Evolutionary conservation across 2,888 invertebrate genomes (phyloP).

Genomic region (Sinhomidia bicolor): DNA sequence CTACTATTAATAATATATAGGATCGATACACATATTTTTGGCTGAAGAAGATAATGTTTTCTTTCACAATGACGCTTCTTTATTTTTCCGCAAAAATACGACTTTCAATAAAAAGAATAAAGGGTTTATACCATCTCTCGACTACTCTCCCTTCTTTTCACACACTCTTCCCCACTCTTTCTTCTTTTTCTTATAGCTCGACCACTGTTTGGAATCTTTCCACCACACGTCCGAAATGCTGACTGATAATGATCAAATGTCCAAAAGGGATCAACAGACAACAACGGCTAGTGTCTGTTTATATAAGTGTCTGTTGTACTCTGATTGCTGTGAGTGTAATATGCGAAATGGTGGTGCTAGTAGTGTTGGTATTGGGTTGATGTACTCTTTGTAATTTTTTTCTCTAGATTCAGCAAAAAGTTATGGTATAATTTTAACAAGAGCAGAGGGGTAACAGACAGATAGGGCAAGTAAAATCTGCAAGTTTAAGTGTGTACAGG

Average conservation of each 20-base stretch:
- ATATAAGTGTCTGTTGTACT: not conserved
- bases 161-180: not conserved
- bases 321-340: too few relatives aligned
- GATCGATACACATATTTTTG: slow-evolving; percentile 21
- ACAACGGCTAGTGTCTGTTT: not conserved
- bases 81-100: not conserved
- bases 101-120: slow-evolving; percentile 28
- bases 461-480: not conserved
- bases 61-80: not conserved
- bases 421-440: not conserved
- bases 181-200: too few relatives aligned
- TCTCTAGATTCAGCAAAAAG: slow-evolving; percentile 1
- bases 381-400: slow-evolving; percentile 29
- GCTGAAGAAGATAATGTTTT: not conserved
- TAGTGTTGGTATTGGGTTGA: not conserved
- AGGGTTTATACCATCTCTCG: slow-evolving; percentile 18
- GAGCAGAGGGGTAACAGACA: slow-evolving; percentile 2
- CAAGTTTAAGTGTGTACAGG: not conserved
- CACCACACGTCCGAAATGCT: slow-evolving; percentile 28
- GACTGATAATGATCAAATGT: slow-evolving; percentile 47
- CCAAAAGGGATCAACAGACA: slow-evolving; percentile 46
- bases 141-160: too few relatives aligned
- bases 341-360: not conserved
- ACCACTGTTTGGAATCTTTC: slow-evolving; percentile 24
- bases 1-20: not conserved